Base-by-base conservation (phyloP, 2,888 invertebrate genomes). In the Drosophila dives region DNA sequence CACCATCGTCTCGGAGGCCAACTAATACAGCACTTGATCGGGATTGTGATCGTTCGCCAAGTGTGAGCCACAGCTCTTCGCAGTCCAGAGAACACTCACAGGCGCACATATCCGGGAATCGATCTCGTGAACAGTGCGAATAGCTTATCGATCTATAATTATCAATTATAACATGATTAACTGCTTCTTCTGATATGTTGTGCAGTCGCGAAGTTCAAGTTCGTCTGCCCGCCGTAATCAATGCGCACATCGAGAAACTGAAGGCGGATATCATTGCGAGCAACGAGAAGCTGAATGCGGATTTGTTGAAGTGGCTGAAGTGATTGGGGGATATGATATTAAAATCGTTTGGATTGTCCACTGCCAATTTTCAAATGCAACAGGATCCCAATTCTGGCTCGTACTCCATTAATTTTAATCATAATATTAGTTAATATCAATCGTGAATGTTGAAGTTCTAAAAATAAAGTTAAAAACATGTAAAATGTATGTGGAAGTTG, bases 321-420 rank as follows among this genome's bases (percentile, higher is more conserved):
- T 98, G 99, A 86, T 93, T 99, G 15, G 99, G 99, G 33, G 99
- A 99, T 89, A 95, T 98, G 95, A 95, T 99, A 62, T 93, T 99
- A 17, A 96, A 95, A 86, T 99, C 99, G 0, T 99, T 99, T 90
- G 99, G 99, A 0, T 93, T 99, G 34, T 99, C 99, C 0, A 99
- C 99, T 0, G 95, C 97, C 51, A 99, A 99, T 92, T 99, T 99
- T 86, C 95, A 99, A 90, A 92, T 99, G 92, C 95, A 97, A 75
- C 96, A 98, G 91, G 98, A 99, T 92, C 96, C 98, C 0, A 95
- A 95, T 8, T 95, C 96, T 0, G 99, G 98, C 32, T 97, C 98
- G 20, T 99, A 99, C 93, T 98, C 98, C 64, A 95, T 99, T 56
- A 98, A 98, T 94, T 98, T 99, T 92, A 94, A 87, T 65, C 88